phyloP scores from a whole-genome alignment of 2,888 invertebrate genomes.

The Spisula subtruncata region DNA sequence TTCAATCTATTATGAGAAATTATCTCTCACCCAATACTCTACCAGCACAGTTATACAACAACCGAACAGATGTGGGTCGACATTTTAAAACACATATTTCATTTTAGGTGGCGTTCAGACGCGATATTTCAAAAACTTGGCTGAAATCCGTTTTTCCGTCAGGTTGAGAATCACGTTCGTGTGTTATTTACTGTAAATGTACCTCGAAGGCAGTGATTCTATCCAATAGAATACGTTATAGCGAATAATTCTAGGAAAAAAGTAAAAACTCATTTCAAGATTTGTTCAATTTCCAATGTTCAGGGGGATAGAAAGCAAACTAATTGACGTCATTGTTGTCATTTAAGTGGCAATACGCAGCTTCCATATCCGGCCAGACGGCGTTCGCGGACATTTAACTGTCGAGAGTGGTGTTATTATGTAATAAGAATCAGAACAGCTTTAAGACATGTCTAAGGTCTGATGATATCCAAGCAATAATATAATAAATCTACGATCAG shows the following conservation, averaged over 20 bases:
- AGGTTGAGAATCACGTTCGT: not conserved
- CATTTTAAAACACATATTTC: constrained; percentile 9
- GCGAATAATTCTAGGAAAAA: not conserved
- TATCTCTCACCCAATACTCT: not conserved
- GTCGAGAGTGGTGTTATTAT: too few species aligned
- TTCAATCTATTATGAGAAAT: not conserved
- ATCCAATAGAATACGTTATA: not conserved
- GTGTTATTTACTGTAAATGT: constrained; percentile 13
- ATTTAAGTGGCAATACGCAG: not conserved
- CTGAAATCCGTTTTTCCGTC: not conserved
- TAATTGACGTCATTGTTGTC: not conserved
- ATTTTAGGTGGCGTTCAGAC: constrained; percentile 14
- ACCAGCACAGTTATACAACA: not conserved
- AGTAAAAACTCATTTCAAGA: not conserved
- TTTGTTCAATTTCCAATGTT: not conserved
- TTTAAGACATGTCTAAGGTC: too few species aligned
- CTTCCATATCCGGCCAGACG: not conserved
- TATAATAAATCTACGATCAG: too few species aligned
- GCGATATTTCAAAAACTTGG: not conserved
- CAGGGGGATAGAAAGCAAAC: not conserved
- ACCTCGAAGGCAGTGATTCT: not conserved
- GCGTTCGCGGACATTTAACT: not conserved
- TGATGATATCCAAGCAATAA: too few species aligned
- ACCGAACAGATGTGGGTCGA: not conserved
- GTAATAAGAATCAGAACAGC: too few species aligned